Evolutionary conservation across 92 coral and sea anemone genomes (phyloP).

Genomic region (Nematostella vectensis): DNA sequence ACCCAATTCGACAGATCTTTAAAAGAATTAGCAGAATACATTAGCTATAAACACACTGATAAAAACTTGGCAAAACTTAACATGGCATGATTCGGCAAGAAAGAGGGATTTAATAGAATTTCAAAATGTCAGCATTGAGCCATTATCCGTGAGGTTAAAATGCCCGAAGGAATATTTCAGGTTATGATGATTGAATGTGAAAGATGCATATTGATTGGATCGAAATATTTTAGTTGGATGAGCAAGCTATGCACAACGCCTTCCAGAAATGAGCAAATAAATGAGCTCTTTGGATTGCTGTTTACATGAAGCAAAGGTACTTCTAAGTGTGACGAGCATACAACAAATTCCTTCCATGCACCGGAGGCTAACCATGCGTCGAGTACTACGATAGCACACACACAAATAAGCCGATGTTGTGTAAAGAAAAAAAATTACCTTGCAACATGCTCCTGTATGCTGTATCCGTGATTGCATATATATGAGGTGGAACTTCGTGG

Average conservation of each 20-base stretch:
- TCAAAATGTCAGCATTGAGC: neutral
- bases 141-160: neutral
- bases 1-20: too few relatives aligned
- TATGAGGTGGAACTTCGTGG: slow-evolving; percentile 98
- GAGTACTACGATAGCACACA: too few relatives aligned
- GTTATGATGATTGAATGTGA: neutral
- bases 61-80: too few relatives aligned
- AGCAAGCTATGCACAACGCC: neutral
- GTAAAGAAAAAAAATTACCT: slow-evolving; percentile 48
- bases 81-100: too few relatives aligned
- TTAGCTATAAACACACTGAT: too few relatives aligned
- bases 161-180: neutral
- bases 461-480: slow-evolving; percentile 95
- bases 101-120: neutral
- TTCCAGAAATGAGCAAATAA: neutral
- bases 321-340: too few relatives aligned
- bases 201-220: neutral
- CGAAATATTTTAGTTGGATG: neutral
- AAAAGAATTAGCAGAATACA: too few relatives aligned
- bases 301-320: too few relatives aligned
- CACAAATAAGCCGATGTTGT: too few relatives aligned
- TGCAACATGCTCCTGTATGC: slow-evolving; percentile 97
- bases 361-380: too few relatives aligned
- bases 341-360: too few relatives aligned
- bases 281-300: neutral